Evolutionary conservation across 2,797 vertebrate species (phyloP).

Genomic region (Oreonectes daqikongensis): DNA sequence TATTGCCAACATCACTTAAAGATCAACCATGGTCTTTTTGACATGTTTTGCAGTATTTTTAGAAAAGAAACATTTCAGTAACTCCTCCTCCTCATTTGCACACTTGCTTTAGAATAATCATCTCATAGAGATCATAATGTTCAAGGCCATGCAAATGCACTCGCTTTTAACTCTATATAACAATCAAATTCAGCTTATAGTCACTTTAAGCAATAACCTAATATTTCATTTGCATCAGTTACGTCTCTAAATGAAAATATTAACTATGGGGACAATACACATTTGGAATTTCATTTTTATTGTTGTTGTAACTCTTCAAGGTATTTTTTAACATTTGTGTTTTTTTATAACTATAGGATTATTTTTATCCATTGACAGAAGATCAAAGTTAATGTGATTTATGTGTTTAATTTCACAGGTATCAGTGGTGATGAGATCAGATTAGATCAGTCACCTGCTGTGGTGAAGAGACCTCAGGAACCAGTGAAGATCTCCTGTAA

Average conservation of each 20-base stretch:
- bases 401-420: conserved; percentile 24
- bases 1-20: too few relatives aligned
- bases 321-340: neutral
- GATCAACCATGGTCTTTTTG: too few relatives aligned
- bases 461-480: conserved; percentile 39
- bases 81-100: too few relatives aligned
- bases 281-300: conserved; percentile 14
- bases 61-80: too few relatives aligned
- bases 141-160: too few relatives aligned
- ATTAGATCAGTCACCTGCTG: conserved; percentile 44
- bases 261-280: neutral
- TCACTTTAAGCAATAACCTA: neutral
- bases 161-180: neutral
- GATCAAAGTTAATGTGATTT: neutral
- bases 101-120: too few relatives aligned
- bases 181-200: neutral
- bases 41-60: too few relatives aligned
- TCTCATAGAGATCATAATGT: too few relatives aligned
- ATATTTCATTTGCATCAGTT: neutral
- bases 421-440: conserved; percentile 24
- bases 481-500: conserved; percentile 59
- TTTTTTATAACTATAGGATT: neutral
- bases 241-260: neutral
- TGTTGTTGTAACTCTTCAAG: neutral
- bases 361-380: neutral